phyloP scores from a whole-genome alignment of 2,888 invertebrate genomes.

The Platycnemis pennipes region DNA sequence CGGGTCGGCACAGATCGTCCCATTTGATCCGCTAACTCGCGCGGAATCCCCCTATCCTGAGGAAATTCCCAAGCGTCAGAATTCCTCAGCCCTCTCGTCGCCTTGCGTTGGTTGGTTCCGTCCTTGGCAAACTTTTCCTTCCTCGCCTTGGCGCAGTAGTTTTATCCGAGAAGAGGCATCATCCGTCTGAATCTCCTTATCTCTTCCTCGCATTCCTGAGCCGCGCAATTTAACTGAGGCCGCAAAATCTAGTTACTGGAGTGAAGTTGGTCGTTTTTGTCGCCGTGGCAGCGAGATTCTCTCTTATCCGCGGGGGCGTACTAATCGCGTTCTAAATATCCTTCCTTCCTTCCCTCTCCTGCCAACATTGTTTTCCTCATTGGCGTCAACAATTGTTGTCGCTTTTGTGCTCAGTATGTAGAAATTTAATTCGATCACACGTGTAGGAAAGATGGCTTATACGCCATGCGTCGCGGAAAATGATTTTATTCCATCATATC shows the following conservation, averaged over 20 bases:
- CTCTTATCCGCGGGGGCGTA: no score
- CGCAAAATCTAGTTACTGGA: not conserved
- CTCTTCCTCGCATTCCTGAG: not conserved
- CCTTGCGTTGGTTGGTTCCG: not conserved
- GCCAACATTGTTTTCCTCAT: no score
- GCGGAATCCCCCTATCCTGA: not conserved
- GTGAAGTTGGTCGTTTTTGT: not conserved
- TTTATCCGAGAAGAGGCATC: not conserved
- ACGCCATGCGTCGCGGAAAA: no score
- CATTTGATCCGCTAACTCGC: not conserved
- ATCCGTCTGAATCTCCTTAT: not conserved
- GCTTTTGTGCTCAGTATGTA: no score
- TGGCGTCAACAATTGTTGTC: no score
- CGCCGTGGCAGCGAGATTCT: not conserved
- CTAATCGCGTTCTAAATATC: not conserved
- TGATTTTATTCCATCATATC: no score
- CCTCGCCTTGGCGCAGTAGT: not conserved
- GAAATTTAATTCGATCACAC: no score
- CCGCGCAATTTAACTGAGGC: not conserved
- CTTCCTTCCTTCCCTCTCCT: not conserved
- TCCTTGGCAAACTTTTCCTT: not conserved
- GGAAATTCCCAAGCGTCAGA: not conserved
- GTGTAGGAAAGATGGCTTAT: no score
- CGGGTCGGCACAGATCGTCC: no score
- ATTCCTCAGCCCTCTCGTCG: not conserved